Percentiles rank a stretch among this genome's conserved stretches.
Conservation (phyloP, 2,888 invertebrate genomes). For the Creontiades dilutus region DNA sequence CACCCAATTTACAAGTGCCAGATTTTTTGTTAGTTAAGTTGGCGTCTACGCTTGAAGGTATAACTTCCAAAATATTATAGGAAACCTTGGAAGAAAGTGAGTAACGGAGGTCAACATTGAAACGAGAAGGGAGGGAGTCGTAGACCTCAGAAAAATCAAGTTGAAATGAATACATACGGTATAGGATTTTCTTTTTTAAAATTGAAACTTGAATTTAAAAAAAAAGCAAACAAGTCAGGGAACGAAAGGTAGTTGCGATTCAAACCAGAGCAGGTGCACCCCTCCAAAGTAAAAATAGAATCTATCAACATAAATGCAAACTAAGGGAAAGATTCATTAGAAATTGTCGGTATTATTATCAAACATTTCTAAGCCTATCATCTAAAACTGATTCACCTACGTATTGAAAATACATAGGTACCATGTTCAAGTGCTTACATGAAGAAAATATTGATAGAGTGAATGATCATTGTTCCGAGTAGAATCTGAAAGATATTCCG, state of each 20-base stretch:
- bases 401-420: constrained; percentile 57
- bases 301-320: neutral
- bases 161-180: too few relatives aligned
- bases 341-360: neutral
- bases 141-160: too few relatives aligned
- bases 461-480: constrained; percentile 15
- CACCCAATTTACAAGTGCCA: constrained; percentile 31
- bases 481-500: constrained; percentile 44
- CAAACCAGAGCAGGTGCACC: neutral
- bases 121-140: too few relatives aligned
- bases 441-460: constrained; percentile 58
- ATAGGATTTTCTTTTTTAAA: too few relatives aligned
- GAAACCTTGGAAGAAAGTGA: too few relatives aligned
- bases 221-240: too few relatives aligned
- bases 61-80: neutral
- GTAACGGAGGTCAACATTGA: too few relatives aligned
- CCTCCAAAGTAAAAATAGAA: neutral
- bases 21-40: constrained; percentile 40
- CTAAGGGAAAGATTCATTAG: neutral
- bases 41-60: neutral
- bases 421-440: constrained; percentile 50
- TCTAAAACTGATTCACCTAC: constrained; percentile 34
- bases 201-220: too few relatives aligned
- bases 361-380: constrained; percentile 49
- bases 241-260: neutral